Base-by-base conservation (phyloP, 2,888 invertebrate species). In the Thecocarcelia acutangulata region DNA sequence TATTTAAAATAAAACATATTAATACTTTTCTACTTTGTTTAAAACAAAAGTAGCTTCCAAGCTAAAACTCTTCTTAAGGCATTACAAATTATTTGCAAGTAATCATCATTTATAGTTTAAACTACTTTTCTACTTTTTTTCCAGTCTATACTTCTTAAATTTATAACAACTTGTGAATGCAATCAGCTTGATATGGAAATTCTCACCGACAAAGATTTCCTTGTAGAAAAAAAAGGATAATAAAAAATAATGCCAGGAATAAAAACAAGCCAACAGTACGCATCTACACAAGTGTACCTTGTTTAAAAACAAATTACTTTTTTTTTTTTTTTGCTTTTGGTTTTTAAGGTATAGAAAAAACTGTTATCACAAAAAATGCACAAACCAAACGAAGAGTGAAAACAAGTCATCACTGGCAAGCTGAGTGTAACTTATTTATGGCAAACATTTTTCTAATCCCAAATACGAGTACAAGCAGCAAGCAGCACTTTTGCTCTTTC, bases 361-460 rank as follows among this genome's bases (percentile, higher is more conserved):
- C 11, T 40, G 4, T 59, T 66, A 64, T 44, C 40, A 48, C 11
- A 24, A 1, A 56, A 56, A 56, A 40, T 54, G 50, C 21, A 72
- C 33, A 70, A 64, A 70, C 44, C 63, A 70, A 74, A 80, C 52
- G 68, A 68, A 76, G 28, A 76, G 80, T 75, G 66, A 69, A 63
- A 77, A 70, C 64, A 46, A 70, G 70, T 46, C 78, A 70, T 70
- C 69, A 73, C 56, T 44, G 54, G 17, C 44, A 81, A 73, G 69
- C 56, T 73, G 46, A 69, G 64, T n/a, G n/a, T 78, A 72, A 76
- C 52, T 77, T 75, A 66, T 24, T 63, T 70, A 64, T 66, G 77
- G 73, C 48, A 77, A 77, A 77, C 64, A 78, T 74, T 54, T 74
- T 70, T 48, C 69, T 82, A 74, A 74, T 78, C 69, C 69, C 52